phyloP scores from a whole-genome alignment of 2,888 invertebrate species.

The Druceiella hillmani region DNA sequence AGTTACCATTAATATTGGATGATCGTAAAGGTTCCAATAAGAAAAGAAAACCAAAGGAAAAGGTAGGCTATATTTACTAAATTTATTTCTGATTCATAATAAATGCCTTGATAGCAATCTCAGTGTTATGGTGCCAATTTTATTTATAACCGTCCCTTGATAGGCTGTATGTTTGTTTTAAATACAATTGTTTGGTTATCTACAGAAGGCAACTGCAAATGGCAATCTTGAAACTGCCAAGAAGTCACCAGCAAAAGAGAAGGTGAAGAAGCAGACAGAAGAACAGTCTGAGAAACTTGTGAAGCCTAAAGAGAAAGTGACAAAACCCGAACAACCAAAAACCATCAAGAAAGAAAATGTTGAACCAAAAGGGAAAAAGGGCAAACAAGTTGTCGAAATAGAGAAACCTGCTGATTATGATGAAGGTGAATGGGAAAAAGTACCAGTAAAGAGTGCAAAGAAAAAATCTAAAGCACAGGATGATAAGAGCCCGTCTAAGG shows the following conservation, averaged over 20 bases:
- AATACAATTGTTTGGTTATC: conserved; percentile 15
- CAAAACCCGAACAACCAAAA: conserved; percentile 36
- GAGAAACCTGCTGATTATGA: conserved; percentile 70
- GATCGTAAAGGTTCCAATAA: conserved; percentile 64
- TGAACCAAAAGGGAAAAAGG: conserved; percentile 55
- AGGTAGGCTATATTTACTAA: conserved; percentile 47
- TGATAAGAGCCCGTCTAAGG: conserved; percentile 46
- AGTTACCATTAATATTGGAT: conserved; percentile 56
- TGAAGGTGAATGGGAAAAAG: conserved; percentile 71
- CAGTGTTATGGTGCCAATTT: conserved; percentile 35
- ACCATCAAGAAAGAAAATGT: conserved; percentile 34
- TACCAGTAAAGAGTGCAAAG: conserved; percentile 65
- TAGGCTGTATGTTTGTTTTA: conserved; percentile 22
- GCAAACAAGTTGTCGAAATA: conserved; percentile 45
- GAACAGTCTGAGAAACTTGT: conserved; percentile 49
- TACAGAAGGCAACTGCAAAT: conserved; percentile 58
- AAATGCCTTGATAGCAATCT: conserved; percentile 25
- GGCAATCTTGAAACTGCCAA: conserved; percentile 56
- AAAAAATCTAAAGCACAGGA: conserved; percentile 63
- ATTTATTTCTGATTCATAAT: conserved; percentile 19
- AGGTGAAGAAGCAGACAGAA: conserved; percentile 52
- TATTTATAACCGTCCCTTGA: conserved; percentile 40
- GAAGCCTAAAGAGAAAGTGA: conserved; percentile 43
- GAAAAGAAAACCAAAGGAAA: conserved; percentile 66
- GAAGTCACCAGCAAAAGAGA: conserved; percentile 51